Conservation (phyloP, 1,140 invertebrate genomes). For the Babylonia areolata region DNA sequence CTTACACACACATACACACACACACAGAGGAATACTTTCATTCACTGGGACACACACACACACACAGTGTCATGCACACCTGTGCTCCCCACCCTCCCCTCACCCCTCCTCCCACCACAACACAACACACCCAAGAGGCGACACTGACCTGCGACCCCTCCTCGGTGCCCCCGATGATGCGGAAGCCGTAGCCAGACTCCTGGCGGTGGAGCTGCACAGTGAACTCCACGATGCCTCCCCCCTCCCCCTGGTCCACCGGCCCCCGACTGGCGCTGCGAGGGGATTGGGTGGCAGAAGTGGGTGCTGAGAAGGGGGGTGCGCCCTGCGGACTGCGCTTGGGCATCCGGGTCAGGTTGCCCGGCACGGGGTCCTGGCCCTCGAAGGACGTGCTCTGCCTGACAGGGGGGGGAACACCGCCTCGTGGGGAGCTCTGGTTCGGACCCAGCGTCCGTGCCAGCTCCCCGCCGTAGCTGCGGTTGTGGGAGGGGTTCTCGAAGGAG, state of each 20-base stretch:
- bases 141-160: conserved; percentile 91
- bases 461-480: conserved; percentile 48
- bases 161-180: conserved; percentile 98
- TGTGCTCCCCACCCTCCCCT: no score
- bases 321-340: conserved; percentile 55
- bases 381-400: conserved; percentile 83
- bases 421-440: conserved; percentile 20
- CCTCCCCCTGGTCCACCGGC: conserved; percentile 51
- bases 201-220: conserved; percentile 87
- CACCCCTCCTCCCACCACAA: not conserved
- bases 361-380: conserved; percentile 78
- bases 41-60: conserved; percentile 10
- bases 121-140: not conserved
- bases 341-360: conserved; percentile 66
- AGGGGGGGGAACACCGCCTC: conserved; percentile 56
- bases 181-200: conserved; percentile 95
- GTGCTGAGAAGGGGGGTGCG: conserved; percentile 32
- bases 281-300: conserved; percentile 41
- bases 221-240: conserved; percentile 83
- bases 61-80: not conserved
- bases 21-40: not conserved
- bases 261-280: conserved; percentile 41
- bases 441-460: conserved; percentile 37
- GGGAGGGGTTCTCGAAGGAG: conserved; percentile 41
- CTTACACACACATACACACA: not conserved